Conservation (phyloP, 2,797 vertebrate species). For the Crocidura indochinensis region DNA sequence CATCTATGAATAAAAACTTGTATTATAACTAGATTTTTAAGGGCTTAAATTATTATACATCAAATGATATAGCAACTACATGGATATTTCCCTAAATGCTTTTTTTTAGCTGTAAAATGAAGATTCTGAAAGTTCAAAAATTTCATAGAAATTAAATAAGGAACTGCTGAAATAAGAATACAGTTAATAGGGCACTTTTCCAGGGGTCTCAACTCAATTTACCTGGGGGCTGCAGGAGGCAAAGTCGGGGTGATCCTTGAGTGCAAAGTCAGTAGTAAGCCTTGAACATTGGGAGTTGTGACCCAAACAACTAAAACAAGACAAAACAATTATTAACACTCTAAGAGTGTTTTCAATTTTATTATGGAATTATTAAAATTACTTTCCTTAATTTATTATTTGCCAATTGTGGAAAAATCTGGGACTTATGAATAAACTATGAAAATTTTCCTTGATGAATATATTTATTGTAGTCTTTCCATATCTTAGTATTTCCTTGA, state of each 20-base stretch:
- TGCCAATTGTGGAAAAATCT: background rate
- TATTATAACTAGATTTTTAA: background rate
- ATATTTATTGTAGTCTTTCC: conserved; percentile 1
- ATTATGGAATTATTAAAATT: conserved; percentile 24
- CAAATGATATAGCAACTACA: background rate
- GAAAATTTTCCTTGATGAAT: background rate
- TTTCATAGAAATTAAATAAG: background rate
- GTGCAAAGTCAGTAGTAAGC: no score
- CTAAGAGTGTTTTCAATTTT: background rate
- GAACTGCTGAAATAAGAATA: no score
- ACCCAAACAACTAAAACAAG: no score
- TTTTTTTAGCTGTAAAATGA: conserved; percentile 16
- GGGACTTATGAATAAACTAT: background rate
- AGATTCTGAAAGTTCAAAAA: background rate
- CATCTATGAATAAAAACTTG: background rate
- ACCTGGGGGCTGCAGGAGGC: no score
- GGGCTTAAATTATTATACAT: no score
- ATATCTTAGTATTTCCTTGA: conserved; percentile 24
- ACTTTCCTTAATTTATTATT: conserved; percentile 18
- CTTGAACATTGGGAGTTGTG: no score
- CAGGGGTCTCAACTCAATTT: no score
- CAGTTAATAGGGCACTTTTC: no score
- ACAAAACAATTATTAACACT: conserved; percentile 49
- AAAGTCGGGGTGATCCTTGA: no score
- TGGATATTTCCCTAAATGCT: background rate